Evolutionary conservation across 2,113 vertebrate genomes (phyloP), one percentile per base, ranked within the genome.

Genomic region (Entelurus aequoreus): DNA sequence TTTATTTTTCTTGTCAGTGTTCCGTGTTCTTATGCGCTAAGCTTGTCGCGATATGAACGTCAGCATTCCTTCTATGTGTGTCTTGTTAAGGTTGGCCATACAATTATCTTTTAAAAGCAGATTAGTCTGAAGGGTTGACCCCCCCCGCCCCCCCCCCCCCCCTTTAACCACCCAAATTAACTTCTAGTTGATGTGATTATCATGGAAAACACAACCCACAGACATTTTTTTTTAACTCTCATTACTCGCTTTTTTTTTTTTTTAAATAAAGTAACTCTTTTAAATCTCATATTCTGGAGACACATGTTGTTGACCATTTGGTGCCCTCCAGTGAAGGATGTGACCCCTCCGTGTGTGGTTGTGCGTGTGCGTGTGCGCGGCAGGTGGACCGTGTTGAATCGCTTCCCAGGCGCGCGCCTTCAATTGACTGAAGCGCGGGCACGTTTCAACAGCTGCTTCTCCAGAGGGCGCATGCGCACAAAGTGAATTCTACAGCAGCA

Each of bases 341-440:
- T 81, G 73, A 71, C 75, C 72, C 73, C 8, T 65, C 48, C 57
- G 60, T 68, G 51, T 19, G 59, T 59, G 35, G 19, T 48, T 35
- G 46, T 38, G 49, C 42, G 62, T 15, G 42, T 37, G 61, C 62
- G 42, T 54, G 65, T 48, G 51, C 28, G 83, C 67, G 77, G 86
- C 88, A 88, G 89, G 88, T 88, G 89, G 80, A 86, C 79, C 63
- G 74, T 74, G 81, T 76, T 77, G 76, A 86, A 83, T 78, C 82
- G 72, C 80, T 85, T 84, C 78, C 84, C 82, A 84, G 74, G 80
- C 78, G 69, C 83, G 55, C 55, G 55, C 77, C 72, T 78, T 71
- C 72, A 78, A 78, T 80, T 77, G 79, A 74, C 74, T 75, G 71
- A 84, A 66, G 77, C 71, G 59, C 63, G 74, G 72, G 75, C 82